Evolutionary conservation across 2,888 invertebrate species (phyloP).

Genomic region (Metellina segmentata): DNA sequence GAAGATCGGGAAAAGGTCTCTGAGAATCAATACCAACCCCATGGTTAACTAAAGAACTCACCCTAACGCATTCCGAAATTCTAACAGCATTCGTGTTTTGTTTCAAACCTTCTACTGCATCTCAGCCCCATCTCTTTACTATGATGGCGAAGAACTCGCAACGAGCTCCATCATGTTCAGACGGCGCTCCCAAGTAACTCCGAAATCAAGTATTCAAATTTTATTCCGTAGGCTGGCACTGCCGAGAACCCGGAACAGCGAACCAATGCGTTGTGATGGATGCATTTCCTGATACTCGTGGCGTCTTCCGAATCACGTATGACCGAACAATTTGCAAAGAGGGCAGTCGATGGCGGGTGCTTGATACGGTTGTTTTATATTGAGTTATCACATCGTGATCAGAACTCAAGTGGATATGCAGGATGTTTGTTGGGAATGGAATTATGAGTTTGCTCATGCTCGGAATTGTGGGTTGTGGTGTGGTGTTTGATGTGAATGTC

Average conservation of each 20-base stretch:
- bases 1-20: too few relatives aligned
- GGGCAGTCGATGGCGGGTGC: not conserved
- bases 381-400: not conserved
- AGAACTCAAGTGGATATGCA: too few relatives aligned
- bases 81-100: too few relatives aligned
- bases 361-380: not conserved
- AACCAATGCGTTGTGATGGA: not conserved
- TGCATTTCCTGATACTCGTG: not conserved
- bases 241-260: not conserved
- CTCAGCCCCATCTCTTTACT: not conserved
- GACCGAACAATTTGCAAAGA: not conserved
- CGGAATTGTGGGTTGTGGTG: not conserved
- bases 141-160: not conserved
- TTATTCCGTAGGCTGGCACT: not conserved
- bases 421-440: not conserved
- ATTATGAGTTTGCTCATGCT: not conserved
- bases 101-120: not conserved
- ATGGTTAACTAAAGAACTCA: too few relatives aligned
- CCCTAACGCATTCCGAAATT: too few relatives aligned
- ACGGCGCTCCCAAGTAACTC: not conserved
- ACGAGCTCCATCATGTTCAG: not conserved
- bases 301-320: not conserved
- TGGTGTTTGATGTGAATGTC: not conserved
- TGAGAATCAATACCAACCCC: too few relatives aligned
- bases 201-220: slow-evolving; percentile 23